Conservation (phyloP, 92 coral and sea anemone genomes). For the Porites rus region DNA sequence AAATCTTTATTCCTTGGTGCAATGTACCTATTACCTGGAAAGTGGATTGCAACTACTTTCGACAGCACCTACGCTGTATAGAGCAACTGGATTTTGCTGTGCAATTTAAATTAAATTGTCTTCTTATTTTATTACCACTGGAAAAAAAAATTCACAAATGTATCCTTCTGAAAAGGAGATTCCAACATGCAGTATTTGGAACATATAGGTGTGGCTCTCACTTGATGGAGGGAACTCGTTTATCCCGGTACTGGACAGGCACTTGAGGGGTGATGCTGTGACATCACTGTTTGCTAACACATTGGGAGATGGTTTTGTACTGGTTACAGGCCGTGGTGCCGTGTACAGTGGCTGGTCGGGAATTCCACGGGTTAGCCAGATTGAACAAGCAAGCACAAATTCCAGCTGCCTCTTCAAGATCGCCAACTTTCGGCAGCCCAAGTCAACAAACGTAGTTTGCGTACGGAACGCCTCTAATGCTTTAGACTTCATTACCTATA, state of each 20-base stretch:
- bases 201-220: conserved; percentile 89
- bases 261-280: conserved; percentile 64
- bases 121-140: too few species aligned
- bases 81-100: too few species aligned
- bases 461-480: conserved; percentile 31
- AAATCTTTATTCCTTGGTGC: too few species aligned
- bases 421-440: conserved; percentile 50
- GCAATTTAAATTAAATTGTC: too few species aligned
- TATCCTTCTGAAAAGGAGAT: not conserved
- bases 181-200: not conserved
- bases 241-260: conserved; percentile 69
- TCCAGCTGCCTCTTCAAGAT: conserved; percentile 45
- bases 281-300: conserved; percentile 69
- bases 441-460: conserved; percentile 38
- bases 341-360: conserved; percentile 83
- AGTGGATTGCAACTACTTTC: too few species aligned
- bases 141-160: not conserved
- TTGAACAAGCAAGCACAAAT: conserved; percentile 10
- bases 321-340: conserved; percentile 79
- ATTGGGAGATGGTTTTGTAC: conserved; percentile 72
- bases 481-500: conserved; percentile 32
- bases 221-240: conserved; percentile 96
- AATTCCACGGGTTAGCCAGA: conserved; percentile 51
- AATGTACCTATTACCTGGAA: too few species aligned
- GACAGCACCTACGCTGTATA: too few species aligned